Base-by-base conservation (phyloP, 2,888 invertebrate genomes). In the Embidobia sp. region DNA sequence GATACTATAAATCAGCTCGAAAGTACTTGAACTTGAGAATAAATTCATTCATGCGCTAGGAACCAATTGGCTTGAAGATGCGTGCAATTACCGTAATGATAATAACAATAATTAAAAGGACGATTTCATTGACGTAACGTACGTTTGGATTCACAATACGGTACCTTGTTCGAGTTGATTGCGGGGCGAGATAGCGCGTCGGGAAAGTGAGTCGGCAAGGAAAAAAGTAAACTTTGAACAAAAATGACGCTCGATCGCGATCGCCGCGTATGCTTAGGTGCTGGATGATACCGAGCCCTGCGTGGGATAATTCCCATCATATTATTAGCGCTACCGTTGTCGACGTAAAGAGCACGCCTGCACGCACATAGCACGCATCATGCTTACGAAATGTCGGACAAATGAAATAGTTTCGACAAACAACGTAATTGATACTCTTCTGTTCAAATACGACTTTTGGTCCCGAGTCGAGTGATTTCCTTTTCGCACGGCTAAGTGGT, bases 261-360 rank as follows among this genome's bases (percentile, higher is more conserved):
- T 67, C 61, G 11, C 27, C 18, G 29, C 42, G 16, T 49, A 11
- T 5, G 49, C 61, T 44, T 61, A 59, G 7, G 1, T 10, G 40
- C 16, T 13, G 29, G 59, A 40, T 46, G 64, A 63, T 69, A 57
- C 51, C 11, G 13, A 57, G 69, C 77, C 73, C 73, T 79, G 84
- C 88, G 88, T 89, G 88, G 86, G 88, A 89, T 86, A 87, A 86
- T 89, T 89, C 88, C 84, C 88, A 88, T 86, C 84, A 83, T 81
- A 81, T 87, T 84, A 85, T 86, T 83, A 85, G 80, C 78, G 59
- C 64, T 72, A 73, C 57, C 79, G 79, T 80, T 80, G 75, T 75
- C 78, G 82, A 78, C 80, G 80, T 79, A 51, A 76, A 63, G 42
- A 61, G 72, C 48, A 59, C 69, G 78, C 66, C 79, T 78, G 80